These are phyloP conservation scores for Grus americana DNA, from an alignment of 2,113 vertebrate species.

Conservation along the genomic window DNA sequence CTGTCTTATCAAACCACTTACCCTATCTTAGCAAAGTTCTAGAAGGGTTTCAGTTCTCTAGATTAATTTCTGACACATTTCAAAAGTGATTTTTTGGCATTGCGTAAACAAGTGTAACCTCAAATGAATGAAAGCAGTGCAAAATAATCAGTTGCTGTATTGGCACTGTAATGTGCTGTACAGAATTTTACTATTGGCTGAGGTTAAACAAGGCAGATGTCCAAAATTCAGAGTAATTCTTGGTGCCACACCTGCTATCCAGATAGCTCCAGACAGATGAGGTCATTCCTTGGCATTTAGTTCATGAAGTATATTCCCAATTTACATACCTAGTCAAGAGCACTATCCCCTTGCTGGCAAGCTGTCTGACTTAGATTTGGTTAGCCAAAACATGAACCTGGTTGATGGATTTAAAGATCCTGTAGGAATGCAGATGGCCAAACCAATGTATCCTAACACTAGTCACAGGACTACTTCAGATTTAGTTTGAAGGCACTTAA, in stretches of 20 bases:
- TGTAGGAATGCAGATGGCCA: neutral
- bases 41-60: neutral
- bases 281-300: conserved; percentile 6
- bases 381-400: neutral
- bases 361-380: neutral
- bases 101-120: neutral
- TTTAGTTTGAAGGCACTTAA: neutral
- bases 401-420: neutral
- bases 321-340: neutral
- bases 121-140: neutral
- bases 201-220: neutral
- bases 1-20: neutral
- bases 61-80: neutral
- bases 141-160: neutral
- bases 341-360: neutral
- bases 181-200: neutral
- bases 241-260: neutral
- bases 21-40: neutral
- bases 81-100: neutral
- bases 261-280: neutral
- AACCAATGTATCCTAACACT: neutral
- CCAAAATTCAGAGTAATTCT: neutral
- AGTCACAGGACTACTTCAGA: neutral
- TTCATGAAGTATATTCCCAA: neutral
- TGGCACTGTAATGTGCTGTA: neutral